Evolutionary conservation across 2,797 vertebrate species (phyloP), one percentile per base, ranked within the genome.

Genomic region (Anguilla pacifica): DNA sequence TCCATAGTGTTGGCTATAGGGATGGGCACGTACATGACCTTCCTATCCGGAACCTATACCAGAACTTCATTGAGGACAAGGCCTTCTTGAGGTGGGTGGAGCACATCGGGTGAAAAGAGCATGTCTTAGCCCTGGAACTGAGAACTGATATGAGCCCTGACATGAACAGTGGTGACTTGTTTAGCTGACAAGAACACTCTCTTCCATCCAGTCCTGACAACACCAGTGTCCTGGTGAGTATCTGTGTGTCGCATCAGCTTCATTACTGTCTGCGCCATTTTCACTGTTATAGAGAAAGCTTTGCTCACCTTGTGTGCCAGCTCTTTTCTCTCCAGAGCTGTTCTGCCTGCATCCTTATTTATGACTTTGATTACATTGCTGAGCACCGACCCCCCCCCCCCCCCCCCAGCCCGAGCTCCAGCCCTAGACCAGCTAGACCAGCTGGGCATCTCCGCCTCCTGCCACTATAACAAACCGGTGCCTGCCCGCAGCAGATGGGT

Each of bases 361-460:
- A 89, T 53, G 25, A 88, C 74, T 67, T 84, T 59, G 11, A 88
- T 86, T 2, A 84, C 64, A 86, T 86, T 88, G 51, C 43, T 43
- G 43, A 43, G 43, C 4, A 43, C 43, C 43, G 43, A 43, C 43
- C 39, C 39, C 2, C 39, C 39, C 39, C 39, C 39, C 43, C 43
- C 43, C 43, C 43, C 43, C 43, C 43, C 3, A 43, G 43, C 3
- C 43, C 43, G 43, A 43, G 43, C 43, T 43, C 43, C 43, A 43
- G 43, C 43, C 43, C 43, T 43, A 43, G 43, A 43, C 43, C 39
- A 3, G 39, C 39, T 43, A 43, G 39, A 43, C 39, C 39, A 43
- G 39, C 39, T 43, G 39, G 39, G 39, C 39, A 43, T 43, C 39
- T 43, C 39, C 43, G 43, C 43, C 43, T 43, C 43, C 43, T 43